Base-by-base conservation (phyloP, 2,113 vertebrate genomes). In the Pelusios castaneus region DNA sequence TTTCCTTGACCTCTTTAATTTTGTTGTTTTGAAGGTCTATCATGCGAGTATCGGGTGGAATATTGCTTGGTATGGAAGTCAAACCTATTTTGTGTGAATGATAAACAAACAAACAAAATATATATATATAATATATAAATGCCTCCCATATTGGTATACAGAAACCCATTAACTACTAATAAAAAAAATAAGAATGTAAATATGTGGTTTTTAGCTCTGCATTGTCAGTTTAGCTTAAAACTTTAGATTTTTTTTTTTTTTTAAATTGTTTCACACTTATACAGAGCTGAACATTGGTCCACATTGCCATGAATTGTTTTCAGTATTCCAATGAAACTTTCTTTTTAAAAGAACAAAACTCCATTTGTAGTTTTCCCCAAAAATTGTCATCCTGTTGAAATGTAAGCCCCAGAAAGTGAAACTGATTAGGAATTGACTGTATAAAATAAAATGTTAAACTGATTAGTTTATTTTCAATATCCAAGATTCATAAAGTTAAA, bases 21-120 rank as follows among this genome's bases (percentile, higher is more conserved):
- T 99, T 99, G 90, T 99, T 99, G 98, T 99, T 99, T 96, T 99
- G 99, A 94, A 99, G 99, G 85, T 99, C 99, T 31, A 99, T 96
- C 98, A 99, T 98, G 79, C 98, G 97, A 8, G 99, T 99, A 83
- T 99, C 99, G 84, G 95, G 96, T 8, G 99, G 99, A 96, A 99
- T 99, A 96, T 99, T 99, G 80, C 96, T 98, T 88, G 99, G 99
- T 86, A 99, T 97, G 2, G 98, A 98, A 70, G 98, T 98, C 96
- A 99, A 95, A 97, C 99, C 99, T 99, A 87, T 97, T 87, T 76
- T 97, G 81, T 85, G 17, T 29, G 92, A 93, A 93, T 81, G 52
- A 94, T 2, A 78, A 89, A 90, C 77, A 93, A 89, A 94, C n/a
- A n/a, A n/a, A n/a, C n/a, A n/a, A n/a, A n/a, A n/a, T n/a, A n/a